Percentiles rank a stretch among this genome's conserved stretches.
Conservation (phyloP, 2,888 invertebrate species). For the Coleophora flavipennella region DNA sequence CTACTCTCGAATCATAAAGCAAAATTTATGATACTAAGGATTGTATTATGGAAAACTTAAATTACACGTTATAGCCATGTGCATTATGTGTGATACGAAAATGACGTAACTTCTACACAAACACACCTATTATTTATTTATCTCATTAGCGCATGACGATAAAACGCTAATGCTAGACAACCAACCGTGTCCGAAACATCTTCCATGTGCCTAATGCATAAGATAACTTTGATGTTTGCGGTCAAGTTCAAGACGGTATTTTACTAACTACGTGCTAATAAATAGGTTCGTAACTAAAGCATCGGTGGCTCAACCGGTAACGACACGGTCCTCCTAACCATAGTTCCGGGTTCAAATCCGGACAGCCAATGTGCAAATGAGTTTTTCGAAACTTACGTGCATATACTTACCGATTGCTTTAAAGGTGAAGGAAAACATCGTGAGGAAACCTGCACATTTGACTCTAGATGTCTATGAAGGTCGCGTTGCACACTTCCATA, state of each 20-base stretch:
- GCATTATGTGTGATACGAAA: conserved; percentile 20
- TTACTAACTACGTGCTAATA: neutral
- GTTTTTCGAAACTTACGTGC: no score
- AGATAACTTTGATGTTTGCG: conserved; percentile 46
- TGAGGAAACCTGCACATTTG: no score
- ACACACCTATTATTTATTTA: conserved; percentile 44
- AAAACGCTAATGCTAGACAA: conserved; percentile 21
- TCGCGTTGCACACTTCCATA: no score
- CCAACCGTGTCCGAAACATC: conserved; percentile 29
- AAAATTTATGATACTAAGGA: conserved; percentile 5
- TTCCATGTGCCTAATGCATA: no score
- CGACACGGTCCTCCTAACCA: no score
- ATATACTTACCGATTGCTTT: no score
- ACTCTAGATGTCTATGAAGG: no score
- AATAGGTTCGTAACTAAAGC: no score
- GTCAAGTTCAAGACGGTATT: conserved; percentile 55
- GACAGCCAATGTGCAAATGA: no score
- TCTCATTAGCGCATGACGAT: conserved; percentile 41
- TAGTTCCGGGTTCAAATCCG: no score
- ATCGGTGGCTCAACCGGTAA: no score
- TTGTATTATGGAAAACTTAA: conserved; percentile 2
- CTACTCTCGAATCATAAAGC: conserved; percentile 23
- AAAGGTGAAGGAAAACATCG: no score
- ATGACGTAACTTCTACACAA: conserved; percentile 55
- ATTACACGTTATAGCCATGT: conserved; percentile 2